phyloP scores from a whole-genome alignment of 2,888 invertebrate genomes.

The Ypsolopha sequella region DNA sequence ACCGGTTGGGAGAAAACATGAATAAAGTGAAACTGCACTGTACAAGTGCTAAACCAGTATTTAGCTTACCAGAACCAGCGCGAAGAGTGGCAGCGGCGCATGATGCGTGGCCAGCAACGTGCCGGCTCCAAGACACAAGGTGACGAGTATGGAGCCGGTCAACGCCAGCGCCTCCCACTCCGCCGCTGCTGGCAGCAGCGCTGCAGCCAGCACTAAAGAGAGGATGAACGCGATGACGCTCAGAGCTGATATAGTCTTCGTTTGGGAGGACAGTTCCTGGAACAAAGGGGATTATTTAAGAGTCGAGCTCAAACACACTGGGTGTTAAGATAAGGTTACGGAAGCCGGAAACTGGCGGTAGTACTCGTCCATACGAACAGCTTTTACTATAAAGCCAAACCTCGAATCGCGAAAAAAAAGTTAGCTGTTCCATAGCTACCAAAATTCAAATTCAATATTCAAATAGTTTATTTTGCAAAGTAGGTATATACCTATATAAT shows the following conservation, averaged over 20 bases:
- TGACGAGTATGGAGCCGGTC: slow-evolving; percentile 72
- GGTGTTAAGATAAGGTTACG: too few species aligned
- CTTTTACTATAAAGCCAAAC: too few species aligned
- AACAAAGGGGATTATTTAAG: slow-evolving; percentile 20
- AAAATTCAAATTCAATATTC: too few species aligned
- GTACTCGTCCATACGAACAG: too few species aligned
- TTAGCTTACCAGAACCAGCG: slow-evolving; percentile 74
- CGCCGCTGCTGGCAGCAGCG: slow-evolving; percentile 70
- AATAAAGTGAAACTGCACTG: too few species aligned
- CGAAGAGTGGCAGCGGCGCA: slow-evolving; percentile 79
- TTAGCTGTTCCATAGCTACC: too few species aligned
- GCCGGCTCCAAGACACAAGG: slow-evolving; percentile 69
- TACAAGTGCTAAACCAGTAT: background rate
- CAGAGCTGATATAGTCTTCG: slow-evolving; percentile 55
- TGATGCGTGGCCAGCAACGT: slow-evolving; percentile 74
- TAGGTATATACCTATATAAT: too few species aligned
- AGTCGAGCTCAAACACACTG: too few species aligned
- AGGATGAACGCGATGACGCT: slow-evolving; percentile 65
- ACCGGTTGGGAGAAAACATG: background rate
- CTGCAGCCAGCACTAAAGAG: slow-evolving; percentile 59
- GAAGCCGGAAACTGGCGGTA: too few species aligned
- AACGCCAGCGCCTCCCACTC: slow-evolving; percentile 74
- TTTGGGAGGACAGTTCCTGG: slow-evolving; percentile 65
- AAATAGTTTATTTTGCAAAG: too few species aligned
- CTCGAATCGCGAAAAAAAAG: too few species aligned